A percentile compares a stretch with the other conserved stretches of the same genome.
Conservation (phyloP, 1,140 invertebrate species). For the Yoshiicerus persimilis region DNA sequence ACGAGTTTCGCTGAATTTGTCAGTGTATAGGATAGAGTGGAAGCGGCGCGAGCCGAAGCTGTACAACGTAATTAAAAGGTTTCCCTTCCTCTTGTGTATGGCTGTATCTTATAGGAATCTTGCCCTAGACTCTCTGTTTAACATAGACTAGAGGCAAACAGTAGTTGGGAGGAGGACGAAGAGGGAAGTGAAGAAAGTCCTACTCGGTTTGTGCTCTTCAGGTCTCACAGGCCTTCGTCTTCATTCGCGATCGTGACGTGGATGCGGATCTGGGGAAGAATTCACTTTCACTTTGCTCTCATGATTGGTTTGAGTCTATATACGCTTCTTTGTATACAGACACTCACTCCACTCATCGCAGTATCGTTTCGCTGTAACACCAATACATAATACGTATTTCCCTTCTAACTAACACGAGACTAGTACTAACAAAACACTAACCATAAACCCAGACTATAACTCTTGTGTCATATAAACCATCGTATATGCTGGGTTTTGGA, state of each 20-base stretch:
- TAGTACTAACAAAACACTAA: background rate
- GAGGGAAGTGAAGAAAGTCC: conserved; percentile 1
- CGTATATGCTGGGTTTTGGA: no score
- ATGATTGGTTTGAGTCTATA: background rate
- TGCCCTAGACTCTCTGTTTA: background rate
- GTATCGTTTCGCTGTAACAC: background rate
- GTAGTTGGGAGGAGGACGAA: background rate
- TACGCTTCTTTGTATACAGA: background rate
- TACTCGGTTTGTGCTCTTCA: background rate
- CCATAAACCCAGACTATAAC: no score
- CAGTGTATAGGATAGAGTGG: background rate
- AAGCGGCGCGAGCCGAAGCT: background rate
- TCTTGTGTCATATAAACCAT: background rate
- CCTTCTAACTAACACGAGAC: background rate
- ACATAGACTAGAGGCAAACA: background rate
- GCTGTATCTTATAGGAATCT: background rate
- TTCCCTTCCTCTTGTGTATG: background rate
- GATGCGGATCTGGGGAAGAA: conserved; percentile 3
- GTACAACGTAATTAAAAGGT: conserved; percentile 26
- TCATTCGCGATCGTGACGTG: conserved; percentile 25
- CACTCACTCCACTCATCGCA: background rate
- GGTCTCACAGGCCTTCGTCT: conserved; percentile 4
- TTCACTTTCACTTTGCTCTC: conserved; percentile 24
- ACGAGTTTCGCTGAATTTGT: conserved; percentile 23
- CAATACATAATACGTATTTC: background rate